Evolutionary conservation across 2,113 vertebrate species (phyloP).

Genomic region (Nettapus auritus): DNA sequence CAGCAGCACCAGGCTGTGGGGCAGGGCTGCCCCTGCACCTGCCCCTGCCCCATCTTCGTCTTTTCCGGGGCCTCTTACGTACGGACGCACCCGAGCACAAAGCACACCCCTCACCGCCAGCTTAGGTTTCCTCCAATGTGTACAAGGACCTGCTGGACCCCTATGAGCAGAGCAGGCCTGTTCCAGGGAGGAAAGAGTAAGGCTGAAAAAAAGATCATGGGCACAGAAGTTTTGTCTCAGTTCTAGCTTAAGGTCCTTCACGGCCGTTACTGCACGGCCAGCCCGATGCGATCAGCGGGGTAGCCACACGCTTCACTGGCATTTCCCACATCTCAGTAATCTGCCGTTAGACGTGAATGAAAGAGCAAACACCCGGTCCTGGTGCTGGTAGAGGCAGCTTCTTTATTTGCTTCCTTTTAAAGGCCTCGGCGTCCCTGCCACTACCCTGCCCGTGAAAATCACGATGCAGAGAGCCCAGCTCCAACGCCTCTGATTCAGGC

Average conservation of each 20-base stretch:
- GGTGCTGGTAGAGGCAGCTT: background rate
- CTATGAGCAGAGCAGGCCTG: background rate
- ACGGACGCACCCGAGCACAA: accelerated
- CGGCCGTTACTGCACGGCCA: background rate
- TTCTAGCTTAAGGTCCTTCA: accelerated
- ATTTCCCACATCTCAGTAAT: background rate
- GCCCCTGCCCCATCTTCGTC: accelerated
- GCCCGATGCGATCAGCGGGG: accelerated
- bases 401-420: background rate
- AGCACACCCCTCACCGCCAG: no score
- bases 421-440: background rate
- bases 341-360: background rate
- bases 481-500: accelerated
- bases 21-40: accelerated
- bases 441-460: background rate
- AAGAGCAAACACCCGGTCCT: background rate
- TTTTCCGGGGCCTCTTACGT: background rate
- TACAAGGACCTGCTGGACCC: background rate
- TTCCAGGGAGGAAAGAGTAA: accelerated
- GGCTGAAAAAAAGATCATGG: background rate
- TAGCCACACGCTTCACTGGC: accelerated
- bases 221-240: accelerated
- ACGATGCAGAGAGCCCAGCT: background rate
- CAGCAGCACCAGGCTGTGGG: no score
- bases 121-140: background rate